Conservation (phyloP, 2,888 invertebrate genomes). For the Cataglyphis rosenhaueri region DNA sequence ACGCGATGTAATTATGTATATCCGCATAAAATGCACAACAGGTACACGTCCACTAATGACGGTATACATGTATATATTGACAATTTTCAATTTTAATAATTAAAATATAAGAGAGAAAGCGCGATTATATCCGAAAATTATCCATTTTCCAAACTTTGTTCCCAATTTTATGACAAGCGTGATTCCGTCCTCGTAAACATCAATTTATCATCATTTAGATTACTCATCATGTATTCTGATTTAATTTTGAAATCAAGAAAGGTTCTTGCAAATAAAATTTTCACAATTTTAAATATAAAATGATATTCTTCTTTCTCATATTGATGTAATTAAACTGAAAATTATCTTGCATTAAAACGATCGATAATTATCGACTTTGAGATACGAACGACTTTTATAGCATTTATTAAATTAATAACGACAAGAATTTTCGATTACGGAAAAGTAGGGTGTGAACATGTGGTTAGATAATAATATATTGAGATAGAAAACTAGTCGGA, state of each 20-base stretch:
- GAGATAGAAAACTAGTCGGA: no score
- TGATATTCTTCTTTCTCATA: background rate
- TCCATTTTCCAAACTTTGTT: background rate
- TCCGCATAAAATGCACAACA: background rate
- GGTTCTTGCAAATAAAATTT: background rate
- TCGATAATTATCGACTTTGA: conserved; percentile 18
- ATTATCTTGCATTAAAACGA: conserved; percentile 1
- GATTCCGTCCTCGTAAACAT: background rate
- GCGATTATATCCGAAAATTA: background rate
- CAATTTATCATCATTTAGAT: background rate
- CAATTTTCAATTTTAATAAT: conserved; percentile 12
- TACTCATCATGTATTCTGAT: background rate
- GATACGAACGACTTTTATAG: background rate
- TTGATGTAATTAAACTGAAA: background rate
- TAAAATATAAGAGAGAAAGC: background rate
- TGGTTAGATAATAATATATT: no score
- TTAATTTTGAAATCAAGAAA: background rate
- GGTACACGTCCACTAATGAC: background rate
- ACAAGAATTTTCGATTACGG: no score
- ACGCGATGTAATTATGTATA: background rate
- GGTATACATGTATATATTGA: background rate
- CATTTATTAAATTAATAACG: conserved; percentile 11
- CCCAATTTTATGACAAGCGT: background rate
- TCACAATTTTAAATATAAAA: background rate
- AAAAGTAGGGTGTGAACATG: no score